A percentile compares a stretch with the other conserved stretches of the same genome.
phyloP scores from a whole-genome alignment of 2,888 invertebrate genomes.

The Pardosa pseudoannulata region DNA sequence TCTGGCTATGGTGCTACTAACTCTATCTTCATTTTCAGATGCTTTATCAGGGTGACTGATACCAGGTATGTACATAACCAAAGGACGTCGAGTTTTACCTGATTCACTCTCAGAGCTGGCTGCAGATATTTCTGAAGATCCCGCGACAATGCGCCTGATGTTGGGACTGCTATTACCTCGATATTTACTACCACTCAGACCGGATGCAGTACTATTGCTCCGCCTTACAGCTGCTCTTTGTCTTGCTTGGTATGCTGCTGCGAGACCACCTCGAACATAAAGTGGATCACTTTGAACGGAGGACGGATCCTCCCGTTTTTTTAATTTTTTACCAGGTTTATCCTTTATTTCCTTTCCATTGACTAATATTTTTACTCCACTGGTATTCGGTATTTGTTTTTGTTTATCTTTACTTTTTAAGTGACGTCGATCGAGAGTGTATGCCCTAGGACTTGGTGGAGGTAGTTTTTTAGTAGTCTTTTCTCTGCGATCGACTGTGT shows the following conservation, averaged over 20 bases:
- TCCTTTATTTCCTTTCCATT: conserved; percentile 70
- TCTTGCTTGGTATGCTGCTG: conserved; percentile 74
- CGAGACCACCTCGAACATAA: conserved; percentile 73
- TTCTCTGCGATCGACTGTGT: conserved; percentile 51
- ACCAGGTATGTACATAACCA: conserved; percentile 74
- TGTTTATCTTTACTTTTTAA: conserved; percentile 55
- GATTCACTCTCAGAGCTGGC: conserved; percentile 73
- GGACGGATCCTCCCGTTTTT: conserved; percentile 61
- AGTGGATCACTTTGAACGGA: conserved; percentile 67
- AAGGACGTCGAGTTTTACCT: conserved; percentile 59
- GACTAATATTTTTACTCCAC: conserved; percentile 68
- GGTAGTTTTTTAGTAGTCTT: conserved; percentile 52
- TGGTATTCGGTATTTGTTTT: conserved; percentile 53
- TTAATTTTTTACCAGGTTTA: conserved; percentile 30
- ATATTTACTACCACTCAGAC: conserved; percentile 47
- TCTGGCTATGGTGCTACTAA: conserved; percentile 67
- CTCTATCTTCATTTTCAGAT: conserved; percentile 68
- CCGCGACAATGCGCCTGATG: conserved; percentile 30
- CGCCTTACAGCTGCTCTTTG: conserved; percentile 67
- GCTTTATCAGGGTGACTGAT: conserved; percentile 70
- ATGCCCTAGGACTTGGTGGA: conserved; percentile 48
- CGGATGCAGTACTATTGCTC: conserved; percentile 65
- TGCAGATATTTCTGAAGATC: conserved; percentile 67
- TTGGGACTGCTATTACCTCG: conserved; percentile 45
- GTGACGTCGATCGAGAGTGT: conserved; percentile 61